phyloP scores from a whole-genome alignment of 2,888 invertebrate genomes.

The Drepanosiphum platanoidis region DNA sequence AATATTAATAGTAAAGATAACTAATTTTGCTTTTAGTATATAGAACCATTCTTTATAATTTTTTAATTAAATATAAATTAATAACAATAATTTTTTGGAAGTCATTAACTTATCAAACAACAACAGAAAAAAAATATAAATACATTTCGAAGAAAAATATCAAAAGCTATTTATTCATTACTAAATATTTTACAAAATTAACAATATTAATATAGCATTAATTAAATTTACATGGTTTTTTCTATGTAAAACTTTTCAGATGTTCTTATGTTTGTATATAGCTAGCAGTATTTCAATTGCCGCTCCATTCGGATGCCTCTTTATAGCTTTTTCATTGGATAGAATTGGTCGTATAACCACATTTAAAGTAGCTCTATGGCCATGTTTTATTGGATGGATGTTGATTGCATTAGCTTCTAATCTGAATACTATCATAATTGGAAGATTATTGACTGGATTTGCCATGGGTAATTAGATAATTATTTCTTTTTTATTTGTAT shows the following conservation, averaged over 20 bases:
- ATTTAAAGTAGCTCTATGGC: slow-evolving; percentile 56
- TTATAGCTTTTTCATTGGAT: slow-evolving; percentile 49
- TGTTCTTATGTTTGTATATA: slow-evolving; percentile 44
- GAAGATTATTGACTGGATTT: slow-evolving; percentile 60
- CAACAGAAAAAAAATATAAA: too few species aligned
- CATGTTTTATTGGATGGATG: slow-evolving; percentile 61
- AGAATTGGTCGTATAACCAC: slow-evolving; percentile 52
- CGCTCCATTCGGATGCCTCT: slow-evolving; percentile 52
- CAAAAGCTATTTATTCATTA: neutral
- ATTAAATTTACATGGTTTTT: slow-evolving; percentile 33
- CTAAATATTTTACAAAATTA: neutral
- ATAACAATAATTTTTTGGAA: too few species aligned
- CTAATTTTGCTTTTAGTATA: too few species aligned
- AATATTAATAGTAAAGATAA: too few species aligned
- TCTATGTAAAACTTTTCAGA: slow-evolving; percentile 32
- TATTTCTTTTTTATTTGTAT: too few species aligned
- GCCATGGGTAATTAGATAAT: slow-evolving; percentile 60
- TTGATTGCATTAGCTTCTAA: slow-evolving; percentile 49
- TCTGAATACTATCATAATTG: slow-evolving; percentile 38
- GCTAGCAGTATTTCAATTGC: slow-evolving; percentile 59
- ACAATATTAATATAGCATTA: neutral
- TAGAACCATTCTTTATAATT: too few species aligned
- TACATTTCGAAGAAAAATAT: neutral
- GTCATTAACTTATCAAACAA: too few species aligned
- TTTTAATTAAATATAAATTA: too few species aligned